These are phyloP conservation scores for Cyaniris semiargus DNA, from an alignment of 2,888 invertebrate genomes.

Conservation along the genomic window DNA sequence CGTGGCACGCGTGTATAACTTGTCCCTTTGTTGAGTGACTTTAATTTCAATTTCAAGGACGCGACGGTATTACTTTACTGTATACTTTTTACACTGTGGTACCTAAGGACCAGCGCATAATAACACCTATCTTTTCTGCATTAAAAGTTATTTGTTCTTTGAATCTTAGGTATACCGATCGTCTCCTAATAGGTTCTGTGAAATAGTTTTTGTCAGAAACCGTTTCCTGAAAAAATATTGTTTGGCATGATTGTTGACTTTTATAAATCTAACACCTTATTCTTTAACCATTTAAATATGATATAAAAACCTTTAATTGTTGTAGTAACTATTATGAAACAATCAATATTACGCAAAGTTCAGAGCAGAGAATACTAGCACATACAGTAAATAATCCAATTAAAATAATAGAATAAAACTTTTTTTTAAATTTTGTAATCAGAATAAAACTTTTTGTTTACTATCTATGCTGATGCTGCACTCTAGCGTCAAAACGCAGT, in stretches of 20 bases:
- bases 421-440: too few species aligned
- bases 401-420: too few species aligned
- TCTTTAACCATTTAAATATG: background rate
- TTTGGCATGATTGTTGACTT: background rate
- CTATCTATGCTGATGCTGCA: too few species aligned
- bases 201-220: slow-evolving; percentile 5
- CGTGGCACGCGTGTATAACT: too few species aligned
- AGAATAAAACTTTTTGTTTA: too few species aligned
- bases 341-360: too few species aligned
- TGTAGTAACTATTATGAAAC: too few species aligned
- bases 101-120: background rate
- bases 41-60: background rate
- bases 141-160: background rate
- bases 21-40: too few species aligned
- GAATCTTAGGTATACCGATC: background rate
- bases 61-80: background rate
- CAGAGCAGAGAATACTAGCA: too few species aligned
- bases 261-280: background rate
- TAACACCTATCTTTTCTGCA: background rate
- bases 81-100: background rate
- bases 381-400: too few species aligned
- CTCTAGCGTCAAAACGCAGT: too few species aligned
- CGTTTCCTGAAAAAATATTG: background rate
- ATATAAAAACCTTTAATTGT: too few species aligned
- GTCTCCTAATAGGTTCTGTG: background rate